These are phyloP conservation scores for Drosophila watanabei DNA, from an alignment of 1,140 invertebrate genomes.

Conservation along the genomic window DNA sequence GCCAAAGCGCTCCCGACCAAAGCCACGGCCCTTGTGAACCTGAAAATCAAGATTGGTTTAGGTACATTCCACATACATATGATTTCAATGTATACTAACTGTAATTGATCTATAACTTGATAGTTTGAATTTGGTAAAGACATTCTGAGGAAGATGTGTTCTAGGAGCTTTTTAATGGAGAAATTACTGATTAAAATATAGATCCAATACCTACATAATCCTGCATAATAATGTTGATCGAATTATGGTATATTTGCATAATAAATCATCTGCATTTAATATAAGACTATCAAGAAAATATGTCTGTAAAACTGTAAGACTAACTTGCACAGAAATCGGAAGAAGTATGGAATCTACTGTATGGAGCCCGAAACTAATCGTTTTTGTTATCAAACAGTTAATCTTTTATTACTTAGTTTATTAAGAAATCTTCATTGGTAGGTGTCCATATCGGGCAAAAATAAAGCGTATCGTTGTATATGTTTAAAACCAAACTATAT, in stretches of 20 bases:
- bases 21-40: constrained; percentile 24
- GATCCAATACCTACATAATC: background rate
- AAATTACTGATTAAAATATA: background rate
- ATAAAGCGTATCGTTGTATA: no score
- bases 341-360: background rate
- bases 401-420: no score
- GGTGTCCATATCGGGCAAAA: no score
- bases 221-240: background rate
- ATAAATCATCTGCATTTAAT: no score
- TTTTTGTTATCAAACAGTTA: background rate
- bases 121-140: background rate
- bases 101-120: constrained; percentile 26
- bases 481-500: no score
- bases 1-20: constrained; percentile 25
- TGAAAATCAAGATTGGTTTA: constrained; percentile 33
- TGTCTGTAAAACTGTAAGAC: background rate
- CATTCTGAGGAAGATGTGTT: background rate
- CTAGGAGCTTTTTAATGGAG: background rate
- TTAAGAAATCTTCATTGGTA: no score
- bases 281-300: background rate
- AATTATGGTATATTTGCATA: background rate
- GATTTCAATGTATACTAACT: constrained; percentile 18
- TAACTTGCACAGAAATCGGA: background rate
- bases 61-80: constrained; percentile 20
- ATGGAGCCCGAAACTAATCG: background rate